A percentile compares a stretch with the other conserved stretches of the same genome.
phyloP scores from a whole-genome alignment of 2,888 invertebrate genomes.

The Timema podura region DNA sequence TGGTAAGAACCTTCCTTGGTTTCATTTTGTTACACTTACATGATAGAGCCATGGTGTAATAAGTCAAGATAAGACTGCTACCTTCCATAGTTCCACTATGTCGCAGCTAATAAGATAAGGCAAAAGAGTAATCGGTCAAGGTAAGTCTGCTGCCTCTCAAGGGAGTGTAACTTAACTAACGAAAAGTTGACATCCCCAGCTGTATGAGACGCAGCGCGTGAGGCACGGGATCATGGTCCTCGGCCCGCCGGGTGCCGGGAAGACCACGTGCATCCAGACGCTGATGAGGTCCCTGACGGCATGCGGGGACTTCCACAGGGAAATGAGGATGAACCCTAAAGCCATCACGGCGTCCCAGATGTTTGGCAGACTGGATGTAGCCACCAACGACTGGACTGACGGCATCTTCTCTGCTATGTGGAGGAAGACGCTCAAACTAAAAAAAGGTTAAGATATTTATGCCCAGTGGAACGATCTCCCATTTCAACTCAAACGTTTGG shows the following conservation, averaged over 20 bases:
- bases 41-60: no score
- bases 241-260: constrained; percentile 93
- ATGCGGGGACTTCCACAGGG: constrained; percentile 79
- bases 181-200: constrained; percentile 46
- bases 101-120: no score
- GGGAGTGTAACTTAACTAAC: no score
- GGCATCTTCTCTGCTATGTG: constrained; percentile 96
- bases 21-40: no score
- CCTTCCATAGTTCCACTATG: no score
- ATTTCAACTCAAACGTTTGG: background rate
- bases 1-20: no score
- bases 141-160: no score
- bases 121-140: no score
- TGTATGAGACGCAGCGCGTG: constrained; percentile 92
- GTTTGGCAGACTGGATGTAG: constrained; percentile 94
- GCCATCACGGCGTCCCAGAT: constrained; percentile 96
- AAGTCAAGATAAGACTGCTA: no score
- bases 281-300: constrained; percentile 88
- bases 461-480: background rate
- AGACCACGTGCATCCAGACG: constrained; percentile 85
- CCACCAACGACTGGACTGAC: constrained; percentile 98
- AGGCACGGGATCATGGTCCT: constrained; percentile 95
- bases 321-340: constrained; percentile 98
- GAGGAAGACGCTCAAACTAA: constrained; percentile 88
- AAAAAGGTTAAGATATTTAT: constrained; percentile 53